Evolutionary conservation across 2,888 invertebrate species (phyloP).

Genomic region (Chirona hameri): DNA sequence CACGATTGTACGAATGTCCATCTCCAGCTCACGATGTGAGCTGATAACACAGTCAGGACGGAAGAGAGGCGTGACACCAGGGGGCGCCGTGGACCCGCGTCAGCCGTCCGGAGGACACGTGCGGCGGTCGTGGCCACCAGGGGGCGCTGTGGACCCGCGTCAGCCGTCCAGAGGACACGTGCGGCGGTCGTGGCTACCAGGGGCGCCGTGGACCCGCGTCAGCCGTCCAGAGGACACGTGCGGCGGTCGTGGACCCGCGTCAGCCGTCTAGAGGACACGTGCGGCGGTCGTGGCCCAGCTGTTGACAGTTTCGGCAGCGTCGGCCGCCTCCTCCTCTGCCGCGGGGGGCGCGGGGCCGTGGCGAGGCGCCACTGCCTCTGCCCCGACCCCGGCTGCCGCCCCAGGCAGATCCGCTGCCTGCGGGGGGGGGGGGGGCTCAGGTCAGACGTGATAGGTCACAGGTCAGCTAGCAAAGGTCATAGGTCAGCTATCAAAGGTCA

Average conservation of each 20-base stretch:
- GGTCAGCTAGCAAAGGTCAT: no score
- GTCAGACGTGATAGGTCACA: not conserved
- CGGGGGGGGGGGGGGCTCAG: not conserved
- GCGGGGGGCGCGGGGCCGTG: conserved; percentile 41
- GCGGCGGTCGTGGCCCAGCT: conserved; percentile 55
- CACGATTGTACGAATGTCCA: no score
- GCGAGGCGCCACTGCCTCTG: conserved; percentile 43
- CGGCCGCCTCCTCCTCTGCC: conserved; percentile 48
- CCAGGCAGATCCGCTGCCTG: not conserved
- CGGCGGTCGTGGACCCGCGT: no score
- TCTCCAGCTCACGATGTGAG: no score
- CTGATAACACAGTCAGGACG: no score
- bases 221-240: no score
- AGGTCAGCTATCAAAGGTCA: no score
- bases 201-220: not conserved
- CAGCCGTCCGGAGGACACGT: no score
- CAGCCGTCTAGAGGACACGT: conserved; percentile 46
- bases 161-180: no score
- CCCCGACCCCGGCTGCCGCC: conserved; percentile 31
- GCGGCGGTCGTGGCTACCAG: no score
- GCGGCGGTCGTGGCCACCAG: no score
- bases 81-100: not conserved
- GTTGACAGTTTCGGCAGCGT: conserved; percentile 68
- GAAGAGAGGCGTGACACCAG: no score
- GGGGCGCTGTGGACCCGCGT: not conserved